A percentile compares a stretch with the other conserved stretches of the same genome.
These are phyloP conservation scores for Acromyrmex heyeri DNA, from an alignment of 1,140 invertebrate species.

Conservation along the genomic window DNA sequence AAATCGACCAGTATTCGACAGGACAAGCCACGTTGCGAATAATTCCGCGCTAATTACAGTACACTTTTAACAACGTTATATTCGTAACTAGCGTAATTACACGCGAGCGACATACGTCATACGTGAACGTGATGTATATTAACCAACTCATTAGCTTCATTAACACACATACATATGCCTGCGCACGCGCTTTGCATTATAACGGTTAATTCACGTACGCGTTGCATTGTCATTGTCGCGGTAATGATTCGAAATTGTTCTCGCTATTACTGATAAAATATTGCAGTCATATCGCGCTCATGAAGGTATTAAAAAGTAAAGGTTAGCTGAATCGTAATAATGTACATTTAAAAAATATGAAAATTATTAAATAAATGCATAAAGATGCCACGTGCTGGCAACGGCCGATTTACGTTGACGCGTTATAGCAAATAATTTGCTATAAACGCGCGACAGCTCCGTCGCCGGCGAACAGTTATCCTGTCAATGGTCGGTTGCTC, in stretches of 20 bases:
- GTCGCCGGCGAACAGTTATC: conserved; percentile 69
- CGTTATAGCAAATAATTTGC: conserved; percentile 33
- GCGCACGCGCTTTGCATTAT: conserved; percentile 4
- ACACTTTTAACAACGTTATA: conserved; percentile 44
- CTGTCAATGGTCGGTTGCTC: conserved; percentile 69
- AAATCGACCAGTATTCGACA: conserved; percentile 3
- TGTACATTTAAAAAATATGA: not conserved
- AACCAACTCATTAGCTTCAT: conserved; percentile 63
- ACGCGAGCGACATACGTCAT: conserved; percentile 52
- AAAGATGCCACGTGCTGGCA: not conserved
- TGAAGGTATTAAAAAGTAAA: not conserved
- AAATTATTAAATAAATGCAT: not conserved
- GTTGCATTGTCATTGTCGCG: conserved; percentile 38
- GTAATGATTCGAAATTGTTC: conserved; percentile 39
- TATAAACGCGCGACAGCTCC: conserved; percentile 54
- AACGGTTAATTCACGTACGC: conserved; percentile 32
- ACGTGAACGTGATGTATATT: conserved; percentile 57
- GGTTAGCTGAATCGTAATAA: not conserved
- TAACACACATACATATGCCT: conserved; percentile 17
- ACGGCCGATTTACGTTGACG: not conserved
- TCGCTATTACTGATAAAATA: conserved; percentile 14
- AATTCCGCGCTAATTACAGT: conserved; percentile 48
- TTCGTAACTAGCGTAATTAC: conserved; percentile 51
- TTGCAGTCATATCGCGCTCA: not conserved
- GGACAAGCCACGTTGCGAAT: not conserved